Percentiles rank a stretch among this genome's conserved stretches.
These are phyloP conservation scores for Austrofundulus limnaeus DNA, from an alignment of 2,113 vertebrate genomes.

Conservation along the genomic window DNA sequence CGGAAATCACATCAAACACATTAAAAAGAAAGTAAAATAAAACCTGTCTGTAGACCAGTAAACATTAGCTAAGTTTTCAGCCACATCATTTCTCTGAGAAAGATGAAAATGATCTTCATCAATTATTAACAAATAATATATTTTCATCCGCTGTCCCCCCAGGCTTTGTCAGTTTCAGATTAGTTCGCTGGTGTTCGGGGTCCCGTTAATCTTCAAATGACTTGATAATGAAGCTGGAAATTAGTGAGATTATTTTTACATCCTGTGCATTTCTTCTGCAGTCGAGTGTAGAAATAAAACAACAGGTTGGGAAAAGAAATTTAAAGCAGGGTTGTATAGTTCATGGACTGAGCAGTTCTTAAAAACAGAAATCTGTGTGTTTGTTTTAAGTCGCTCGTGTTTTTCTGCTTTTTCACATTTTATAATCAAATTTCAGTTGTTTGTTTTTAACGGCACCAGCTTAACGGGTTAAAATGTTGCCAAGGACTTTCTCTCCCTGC, in stretches of 20 bases:
- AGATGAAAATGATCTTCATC: slow-evolving; percentile 15
- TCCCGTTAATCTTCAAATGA: slow-evolving; percentile 30
- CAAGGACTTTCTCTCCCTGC: not conserved
- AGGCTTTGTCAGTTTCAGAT: slow-evolving; percentile 10
- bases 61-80: too few relatives aligned
- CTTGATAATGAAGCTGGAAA: slow-evolving; percentile 41
- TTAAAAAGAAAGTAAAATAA: not conserved
- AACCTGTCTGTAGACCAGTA: too few relatives aligned
- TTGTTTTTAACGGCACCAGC: not conserved
- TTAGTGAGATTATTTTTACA: slow-evolving; percentile 28
- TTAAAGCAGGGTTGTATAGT: too few relatives aligned
- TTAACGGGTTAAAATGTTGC: not conserved
- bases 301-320: too few relatives aligned
- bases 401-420: too few relatives aligned
- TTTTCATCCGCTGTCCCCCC: slow-evolving; percentile 12
- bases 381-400: too few relatives aligned
- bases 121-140: slow-evolving; percentile 40
- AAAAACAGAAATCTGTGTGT: too few relatives aligned
- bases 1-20: slow-evolving; percentile 21
- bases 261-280: too few relatives aligned
- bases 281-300: too few relatives aligned
- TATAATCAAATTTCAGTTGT: not conserved
- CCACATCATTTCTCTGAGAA: not conserved
- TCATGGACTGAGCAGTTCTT: too few relatives aligned
- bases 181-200: not conserved